A percentile compares a stretch with the other conserved stretches of the same genome.
Conservation (phyloP, 2,113 vertebrate genomes). For the Ammospiza caudacuta region DNA sequence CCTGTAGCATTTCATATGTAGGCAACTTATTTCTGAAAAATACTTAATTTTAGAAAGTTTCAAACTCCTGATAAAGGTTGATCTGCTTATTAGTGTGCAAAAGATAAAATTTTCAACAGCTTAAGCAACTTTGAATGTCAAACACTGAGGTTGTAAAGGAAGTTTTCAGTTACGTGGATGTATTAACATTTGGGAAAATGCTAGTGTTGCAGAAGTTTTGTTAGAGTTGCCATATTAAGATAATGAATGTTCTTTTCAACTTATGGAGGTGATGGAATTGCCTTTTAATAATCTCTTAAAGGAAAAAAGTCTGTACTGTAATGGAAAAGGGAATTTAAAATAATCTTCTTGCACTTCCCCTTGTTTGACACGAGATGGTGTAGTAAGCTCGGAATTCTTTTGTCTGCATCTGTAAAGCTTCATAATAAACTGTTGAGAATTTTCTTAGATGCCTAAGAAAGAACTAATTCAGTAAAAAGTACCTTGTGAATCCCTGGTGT, state of each 20-base stretch:
- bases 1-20: neutral
- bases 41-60: neutral
- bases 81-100: neutral
- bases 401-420: neutral
- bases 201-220: neutral
- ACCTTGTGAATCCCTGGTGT: neutral
- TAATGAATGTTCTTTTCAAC: neutral
- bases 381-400: constrained; percentile 25
- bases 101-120: neutral
- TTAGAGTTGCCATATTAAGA: neutral
- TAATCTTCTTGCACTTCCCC: neutral
- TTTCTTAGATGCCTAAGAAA: neutral
- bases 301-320: neutral
- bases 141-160: neutral
- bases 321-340: neutral
- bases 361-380: constrained; percentile 67
- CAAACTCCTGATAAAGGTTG: neutral
- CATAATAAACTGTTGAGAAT: neutral
- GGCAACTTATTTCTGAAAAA: neutral
- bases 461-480: neutral
- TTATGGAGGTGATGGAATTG: neutral
- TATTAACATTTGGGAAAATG: neutral
- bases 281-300: neutral
- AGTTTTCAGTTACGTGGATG: neutral
- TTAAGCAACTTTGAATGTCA: neutral